phyloP scores from a whole-genome alignment of 2,113 vertebrate species.

The Chloropsis hardwickii region DNA sequence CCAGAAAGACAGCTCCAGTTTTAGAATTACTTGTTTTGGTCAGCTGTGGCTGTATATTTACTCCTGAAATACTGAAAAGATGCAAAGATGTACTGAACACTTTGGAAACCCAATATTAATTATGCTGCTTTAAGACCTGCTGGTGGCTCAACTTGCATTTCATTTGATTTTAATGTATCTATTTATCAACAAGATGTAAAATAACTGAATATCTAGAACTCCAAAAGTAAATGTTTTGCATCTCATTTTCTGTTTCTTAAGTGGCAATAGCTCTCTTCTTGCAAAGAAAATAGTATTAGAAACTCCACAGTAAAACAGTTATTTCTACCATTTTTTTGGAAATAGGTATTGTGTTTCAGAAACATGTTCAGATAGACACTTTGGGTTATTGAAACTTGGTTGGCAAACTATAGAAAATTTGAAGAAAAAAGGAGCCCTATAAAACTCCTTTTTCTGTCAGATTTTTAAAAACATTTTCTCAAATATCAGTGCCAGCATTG shows the following conservation, averaged over 20 bases:
- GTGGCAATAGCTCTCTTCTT: neutral
- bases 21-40: neutral
- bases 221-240: neutral
- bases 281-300: neutral
- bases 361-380: neutral
- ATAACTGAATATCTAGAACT: neutral
- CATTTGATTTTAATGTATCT: neutral
- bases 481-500: neutral
- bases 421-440: neutral
- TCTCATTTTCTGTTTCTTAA: neutral
- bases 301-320: neutral
- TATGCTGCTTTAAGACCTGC: neutral
- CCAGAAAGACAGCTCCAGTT: neutral
- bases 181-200: neutral
- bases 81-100: accelerated
- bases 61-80: neutral
- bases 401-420: neutral
- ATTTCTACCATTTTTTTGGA: neutral
- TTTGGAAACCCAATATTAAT: neutral
- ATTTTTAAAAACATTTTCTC: neutral
- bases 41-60: neutral
- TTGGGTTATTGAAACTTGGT: neutral
- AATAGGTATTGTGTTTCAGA: neutral
- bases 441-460: neutral
- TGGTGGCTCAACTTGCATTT: neutral